Evolutionary conservation across 2,797 vertebrate genomes (phyloP), one percentile per base, ranked within the genome.

Genomic region (Otolemur crassicaudatus): DNA sequence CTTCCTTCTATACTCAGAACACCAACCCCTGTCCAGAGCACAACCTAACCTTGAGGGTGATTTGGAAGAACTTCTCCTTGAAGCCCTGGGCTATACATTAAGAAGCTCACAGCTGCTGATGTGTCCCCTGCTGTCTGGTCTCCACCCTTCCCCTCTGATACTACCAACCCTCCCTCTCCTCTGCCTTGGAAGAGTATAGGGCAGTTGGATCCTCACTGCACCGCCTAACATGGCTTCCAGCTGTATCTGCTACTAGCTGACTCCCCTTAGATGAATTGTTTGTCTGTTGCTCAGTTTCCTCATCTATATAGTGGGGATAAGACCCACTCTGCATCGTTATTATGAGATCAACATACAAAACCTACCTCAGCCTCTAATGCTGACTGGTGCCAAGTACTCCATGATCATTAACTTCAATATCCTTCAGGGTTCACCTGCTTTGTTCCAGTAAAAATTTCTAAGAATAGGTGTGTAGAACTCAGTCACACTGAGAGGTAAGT

Each of bases 261-360:
- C 60, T 49, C 23, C n/a, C 65, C 40, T 85, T 31, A 34, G 61
- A 82, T 43, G 86, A 65, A 70, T n/a, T 53, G 31, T 13, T 79
- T 61, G 22, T 72, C 43, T 95, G 37, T 76, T 23, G 13, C 58
- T 88, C 40, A 17, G 16, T 72, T 70, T 94, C 53, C 70, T 83
- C 65, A n/a, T 70, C n/a, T 87, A 67, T 25, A 69, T 19, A 87
- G 46, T 16, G n/a, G 56, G 37, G 60, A 27, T 77, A 70, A 87
- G 63, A 56, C 19, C 60, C 61, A 63, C 19, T 76, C 61, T 58
- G 53, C 70, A 22, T 23, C 80, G 72, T 72, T 72, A 91, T 25
- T 83, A 31, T 91, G 83, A 93, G 58, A 67, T 19, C 49, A 67
- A 46, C 72, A 58, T 11, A 94, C 83, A 94, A 70, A 87, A 87